Percentiles rank a stretch among this genome's conserved stretches.
phyloP scores from a whole-genome alignment of 1,140 invertebrate species.

The Hyposmocoma kahamanoa region DNA sequence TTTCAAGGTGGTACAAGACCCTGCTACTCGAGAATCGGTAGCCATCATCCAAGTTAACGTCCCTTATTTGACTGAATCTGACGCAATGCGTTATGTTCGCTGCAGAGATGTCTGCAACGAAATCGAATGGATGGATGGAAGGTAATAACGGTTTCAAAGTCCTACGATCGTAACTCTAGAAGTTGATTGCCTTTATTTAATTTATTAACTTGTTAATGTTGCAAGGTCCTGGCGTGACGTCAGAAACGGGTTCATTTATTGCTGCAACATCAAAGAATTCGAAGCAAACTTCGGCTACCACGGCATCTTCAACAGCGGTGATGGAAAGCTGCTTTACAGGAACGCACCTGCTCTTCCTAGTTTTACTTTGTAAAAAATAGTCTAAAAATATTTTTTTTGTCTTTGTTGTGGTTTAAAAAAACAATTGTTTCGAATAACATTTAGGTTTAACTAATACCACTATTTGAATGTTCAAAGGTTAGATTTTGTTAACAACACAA shows the following conservation, averaged over 20 bases:
- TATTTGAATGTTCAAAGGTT: no score
- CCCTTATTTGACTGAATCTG: constrained; percentile 27
- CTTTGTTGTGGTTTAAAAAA: no score
- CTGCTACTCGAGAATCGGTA: constrained; percentile 22
- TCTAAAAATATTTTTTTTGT: no score
- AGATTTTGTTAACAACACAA: no score
- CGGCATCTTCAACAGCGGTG: background rate
- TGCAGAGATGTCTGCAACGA: constrained; percentile 45
- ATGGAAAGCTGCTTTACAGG: background rate
- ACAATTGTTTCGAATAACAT: no score
- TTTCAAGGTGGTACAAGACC: constrained; percentile 44
- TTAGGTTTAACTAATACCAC: no score
- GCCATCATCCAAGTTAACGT: constrained; percentile 53
- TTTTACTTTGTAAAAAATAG: no score
- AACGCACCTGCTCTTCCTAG: no score
- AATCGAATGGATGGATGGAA: constrained; percentile 27
- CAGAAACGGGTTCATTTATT: constrained; percentile 43
- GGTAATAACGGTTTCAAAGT: background rate
- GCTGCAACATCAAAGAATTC: constrained; percentile 42
- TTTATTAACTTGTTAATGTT: background rate
- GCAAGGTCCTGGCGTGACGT: constrained; percentile 30
- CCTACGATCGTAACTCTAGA: background rate
- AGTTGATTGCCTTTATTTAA: background rate
- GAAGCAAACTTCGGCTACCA: constrained; percentile 27
- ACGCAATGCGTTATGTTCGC: constrained; percentile 22